Evolutionary conservation across 2,797 vertebrate genomes (phyloP), one percentile per base, ranked within the genome.

Genomic region (Anableps anableps): DNA sequence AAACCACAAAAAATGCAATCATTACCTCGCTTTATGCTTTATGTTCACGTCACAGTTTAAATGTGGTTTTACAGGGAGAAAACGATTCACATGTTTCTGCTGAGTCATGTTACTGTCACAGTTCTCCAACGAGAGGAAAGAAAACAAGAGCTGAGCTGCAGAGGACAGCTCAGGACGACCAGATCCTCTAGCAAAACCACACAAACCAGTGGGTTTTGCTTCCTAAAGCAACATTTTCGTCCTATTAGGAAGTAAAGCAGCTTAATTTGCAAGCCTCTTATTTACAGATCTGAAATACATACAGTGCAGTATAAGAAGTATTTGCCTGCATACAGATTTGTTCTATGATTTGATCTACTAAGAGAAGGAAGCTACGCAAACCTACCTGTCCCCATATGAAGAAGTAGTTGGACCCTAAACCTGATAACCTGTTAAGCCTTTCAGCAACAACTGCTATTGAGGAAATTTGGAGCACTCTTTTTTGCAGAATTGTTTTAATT

Each of bases 91-190:
- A 36, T 58, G 74, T 53, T 51, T 7, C 2, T 41, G 50, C 73
- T 58, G 64, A 60, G 43, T 58, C 23, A 17, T 6, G 51, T 31
- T 31, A n/a, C 23, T n/a, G 36, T 68, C 64, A 41, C 36, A 41
- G 64, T 41, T 23, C 36, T 68, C 9, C 64, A 68, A 1, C 2
- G 36, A 68, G 23, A 4, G 21, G 34, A 13, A 66, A 66, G 8
- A 43, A 50, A 19, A 7, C 0, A 23, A 10, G 16, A 60, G 6
- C 60, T 5, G 5, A 66, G 51, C 62, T 8, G 9, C 4, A 48
- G 81, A 84, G 53, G 71, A 68, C 79, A 68, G 68, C 47, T 55
- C 38, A 79, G 58, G 79, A 64, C 6, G 50, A 1, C 23, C 13
- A 66, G 14, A 23, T 10, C 36, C 64, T 66, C 64, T 5, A 68